Evolutionary conservation across 2,113 vertebrate genomes (phyloP).

Genomic region (Brevimyrus niger): DNA sequence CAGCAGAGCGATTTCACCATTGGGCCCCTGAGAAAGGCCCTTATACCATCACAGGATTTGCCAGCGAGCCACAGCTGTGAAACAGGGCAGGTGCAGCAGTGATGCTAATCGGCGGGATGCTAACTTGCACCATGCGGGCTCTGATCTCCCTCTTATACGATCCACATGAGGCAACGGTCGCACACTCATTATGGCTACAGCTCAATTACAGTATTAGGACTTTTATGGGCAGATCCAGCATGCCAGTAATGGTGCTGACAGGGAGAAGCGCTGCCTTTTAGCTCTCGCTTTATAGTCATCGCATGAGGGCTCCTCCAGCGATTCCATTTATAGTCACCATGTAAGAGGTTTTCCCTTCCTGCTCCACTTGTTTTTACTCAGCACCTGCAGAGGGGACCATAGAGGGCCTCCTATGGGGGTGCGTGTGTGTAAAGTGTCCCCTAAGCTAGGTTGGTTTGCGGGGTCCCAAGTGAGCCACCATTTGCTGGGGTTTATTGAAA

Average conservation of each 20-base stretch:
- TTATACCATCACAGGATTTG: background rate
- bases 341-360: constrained; percentile 1
- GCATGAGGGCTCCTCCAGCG: background rate
- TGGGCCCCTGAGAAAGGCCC: background rate
- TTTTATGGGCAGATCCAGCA: background rate
- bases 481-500: background rate
- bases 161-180: background rate
- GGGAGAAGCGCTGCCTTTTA: background rate
- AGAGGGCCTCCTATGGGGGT: background rate
- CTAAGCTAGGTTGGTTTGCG: background rate
- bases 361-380: background rate
- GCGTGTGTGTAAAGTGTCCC: background rate
- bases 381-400: background rate
- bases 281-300: background rate
- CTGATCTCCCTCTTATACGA: background rate
- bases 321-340: background rate
- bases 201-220: background rate
- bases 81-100: background rate
- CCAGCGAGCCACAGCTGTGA: background rate
- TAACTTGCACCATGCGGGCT: background rate
- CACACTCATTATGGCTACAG: background rate
- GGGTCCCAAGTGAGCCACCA: background rate
- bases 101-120: background rate
- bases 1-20: background rate
- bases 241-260: constrained; percentile 10